phyloP scores from a whole-genome alignment of 2,113 vertebrate species.

The Amphiprion percula region DNA sequence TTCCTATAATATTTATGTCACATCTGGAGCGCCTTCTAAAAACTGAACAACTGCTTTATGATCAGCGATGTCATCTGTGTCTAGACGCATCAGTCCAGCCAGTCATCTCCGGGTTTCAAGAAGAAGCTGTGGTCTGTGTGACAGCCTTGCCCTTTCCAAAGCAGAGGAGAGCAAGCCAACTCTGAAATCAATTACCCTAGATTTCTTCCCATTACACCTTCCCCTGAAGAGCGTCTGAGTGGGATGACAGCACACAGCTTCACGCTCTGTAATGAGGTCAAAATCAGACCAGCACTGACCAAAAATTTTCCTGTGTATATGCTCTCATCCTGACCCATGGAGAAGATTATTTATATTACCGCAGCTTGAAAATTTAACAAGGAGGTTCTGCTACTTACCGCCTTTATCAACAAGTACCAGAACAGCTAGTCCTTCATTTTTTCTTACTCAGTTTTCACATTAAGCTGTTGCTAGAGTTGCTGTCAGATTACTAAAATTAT shows the following conservation, averaged over 20 bases:
- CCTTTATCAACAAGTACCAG: neutral
- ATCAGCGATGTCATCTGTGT: conserved; percentile 18
- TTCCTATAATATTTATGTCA: neutral
- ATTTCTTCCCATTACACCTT: conserved; percentile 36
- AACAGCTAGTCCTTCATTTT: conserved; percentile 1
- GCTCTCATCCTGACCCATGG: conserved; percentile 7
- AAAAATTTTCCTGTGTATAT: neutral
- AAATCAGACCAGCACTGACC: conserved; percentile 25
- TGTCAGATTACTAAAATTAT: neutral
- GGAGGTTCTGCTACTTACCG: neutral
- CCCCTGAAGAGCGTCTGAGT: conserved; percentile 26
- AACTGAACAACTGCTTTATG: neutral
- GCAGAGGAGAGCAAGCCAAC: conserved; percentile 27
- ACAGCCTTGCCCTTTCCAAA: conserved; percentile 47
- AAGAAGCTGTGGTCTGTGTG: conserved; percentile 26
- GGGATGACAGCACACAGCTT: conserved; percentile 17
- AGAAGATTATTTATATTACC: conserved; percentile 27
- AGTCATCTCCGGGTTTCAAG: conserved; percentile 18
- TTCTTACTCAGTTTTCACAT: neutral
- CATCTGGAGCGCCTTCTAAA: conserved; percentile 1
- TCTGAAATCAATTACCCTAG: conserved; percentile 57
- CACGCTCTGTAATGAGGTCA: conserved; percentile 51
- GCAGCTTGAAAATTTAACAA: neutral
- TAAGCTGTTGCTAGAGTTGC: neutral
- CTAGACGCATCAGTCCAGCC: conserved; percentile 14